These are phyloP conservation scores for Bovichtus variegatus DNA, from an alignment of 2,797 vertebrate species.

Conservation along the genomic window DNA sequence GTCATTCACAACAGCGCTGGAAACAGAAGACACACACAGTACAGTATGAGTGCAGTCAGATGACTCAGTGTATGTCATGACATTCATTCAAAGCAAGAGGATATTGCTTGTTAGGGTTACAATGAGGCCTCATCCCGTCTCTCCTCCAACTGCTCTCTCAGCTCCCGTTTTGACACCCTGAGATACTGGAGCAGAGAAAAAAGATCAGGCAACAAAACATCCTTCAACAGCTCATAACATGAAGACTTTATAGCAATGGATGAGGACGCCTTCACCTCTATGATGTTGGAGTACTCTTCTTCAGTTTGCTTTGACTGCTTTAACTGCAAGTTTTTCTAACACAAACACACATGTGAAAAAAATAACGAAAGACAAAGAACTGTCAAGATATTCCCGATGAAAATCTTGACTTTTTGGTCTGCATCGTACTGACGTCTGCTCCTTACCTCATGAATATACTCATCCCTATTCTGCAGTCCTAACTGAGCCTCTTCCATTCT, in stretches of 20 bases:
- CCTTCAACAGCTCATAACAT: not conserved
- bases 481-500: slow-evolving; percentile 61
- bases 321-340: slow-evolving; percentile 59
- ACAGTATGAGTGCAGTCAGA: slow-evolving; percentile 2
- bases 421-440: not conserved
- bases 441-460: slow-evolving; percentile 68
- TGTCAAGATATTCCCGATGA: not conserved
- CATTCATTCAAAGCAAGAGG: not conserved
- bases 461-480: slow-evolving; percentile 59
- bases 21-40: slow-evolving; percentile 28
- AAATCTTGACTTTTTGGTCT: not conserved
- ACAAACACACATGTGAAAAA: slow-evolving; percentile 8
- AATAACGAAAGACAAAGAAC: not conserved
- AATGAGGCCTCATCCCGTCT: slow-evolving; percentile 55
- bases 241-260: not conserved
- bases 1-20: slow-evolving; percentile 46
- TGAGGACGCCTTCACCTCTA: slow-evolving; percentile 57
- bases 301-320: slow-evolving; percentile 48
- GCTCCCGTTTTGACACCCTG: slow-evolving; percentile 59
- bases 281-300: slow-evolving; percentile 59
- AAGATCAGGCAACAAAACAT: slow-evolving; percentile 2
- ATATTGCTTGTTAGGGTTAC: slow-evolving; percentile 50
- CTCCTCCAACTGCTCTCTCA: slow-evolving; percentile 64
- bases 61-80: not conserved
- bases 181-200: slow-evolving; percentile 70